Evolutionary conservation across 1,140 invertebrate genomes (phyloP).

Genomic region (Drosophila repleta): DNA sequence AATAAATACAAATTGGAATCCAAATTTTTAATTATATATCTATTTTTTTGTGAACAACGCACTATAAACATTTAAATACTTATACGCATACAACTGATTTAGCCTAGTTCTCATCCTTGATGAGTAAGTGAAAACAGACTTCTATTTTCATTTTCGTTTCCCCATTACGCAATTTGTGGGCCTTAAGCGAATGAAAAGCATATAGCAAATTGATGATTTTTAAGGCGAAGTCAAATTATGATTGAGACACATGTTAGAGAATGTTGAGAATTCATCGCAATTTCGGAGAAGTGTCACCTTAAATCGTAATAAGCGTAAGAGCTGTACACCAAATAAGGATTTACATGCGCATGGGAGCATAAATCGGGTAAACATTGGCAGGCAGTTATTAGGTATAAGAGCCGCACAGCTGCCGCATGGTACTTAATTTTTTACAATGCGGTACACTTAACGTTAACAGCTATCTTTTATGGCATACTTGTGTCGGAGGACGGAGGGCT

Average conservation of each 20-base stretch:
- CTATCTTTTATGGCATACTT: constrained; percentile 56
- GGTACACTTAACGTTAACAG: constrained; percentile 39
- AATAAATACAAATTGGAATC: too few species aligned
- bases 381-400: constrained; percentile 32
- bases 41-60: too few species aligned
- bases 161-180: too few species aligned
- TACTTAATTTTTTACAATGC: constrained; percentile 54
- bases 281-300: constrained; percentile 39
- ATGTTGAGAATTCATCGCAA: background rate
- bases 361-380: constrained; percentile 35
- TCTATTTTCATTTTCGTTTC: too few species aligned
- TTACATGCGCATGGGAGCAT: constrained; percentile 37
- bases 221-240: constrained; percentile 36
- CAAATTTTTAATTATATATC: too few species aligned
- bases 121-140: too few species aligned
- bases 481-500: constrained; percentile 29
- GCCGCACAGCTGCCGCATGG: constrained; percentile 28
- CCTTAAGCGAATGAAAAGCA: background rate
- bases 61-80: too few species aligned
- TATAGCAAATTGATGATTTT: constrained; percentile 15
- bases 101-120: too few species aligned
- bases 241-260: constrained; percentile 48
- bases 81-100: too few species aligned
- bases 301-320: constrained; percentile 59
- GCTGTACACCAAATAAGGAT: constrained; percentile 36